Percentiles rank a stretch among this genome's conserved stretches.
Evolutionary conservation across 2,113 vertebrate genomes (phyloP).

Genomic region (Corythornis madagascariensis): DNA sequence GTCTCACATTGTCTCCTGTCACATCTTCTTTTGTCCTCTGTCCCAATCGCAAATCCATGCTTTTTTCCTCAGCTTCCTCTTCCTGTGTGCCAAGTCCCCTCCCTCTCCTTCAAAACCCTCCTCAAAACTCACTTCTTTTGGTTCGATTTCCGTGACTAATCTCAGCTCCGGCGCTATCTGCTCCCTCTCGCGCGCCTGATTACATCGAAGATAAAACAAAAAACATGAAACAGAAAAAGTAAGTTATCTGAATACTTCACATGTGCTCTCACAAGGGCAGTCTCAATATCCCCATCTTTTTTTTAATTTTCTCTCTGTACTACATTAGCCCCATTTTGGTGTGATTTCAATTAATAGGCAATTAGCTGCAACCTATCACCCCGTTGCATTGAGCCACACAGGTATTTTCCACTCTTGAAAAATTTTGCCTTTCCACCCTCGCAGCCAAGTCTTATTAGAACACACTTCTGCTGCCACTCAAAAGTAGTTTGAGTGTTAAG

Average conservation of each 20-base stretch:
- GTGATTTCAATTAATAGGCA: background rate
- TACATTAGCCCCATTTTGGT: background rate
- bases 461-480: background rate
- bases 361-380: background rate
- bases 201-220: slow-evolving; percentile 74
- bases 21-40: slow-evolving; percentile 50
- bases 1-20: slow-evolving; percentile 49
- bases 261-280: slow-evolving; percentile 54
- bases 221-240: slow-evolving; percentile 73
- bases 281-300: background rate
- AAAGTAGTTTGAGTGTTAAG: background rate
- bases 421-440: background rate
- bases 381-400: background rate
- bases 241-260: slow-evolving; percentile 64
- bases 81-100: slow-evolving; percentile 68
- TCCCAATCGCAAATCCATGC: slow-evolving; percentile 30
- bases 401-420: background rate
- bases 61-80: slow-evolving; percentile 67
- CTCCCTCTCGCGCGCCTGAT: slow-evolving; percentile 74
- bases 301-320: background rate
- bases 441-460: background rate
- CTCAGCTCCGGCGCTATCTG: slow-evolving; percentile 77
- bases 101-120: slow-evolving; percentile 74
- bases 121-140: slow-evolving; percentile 77
- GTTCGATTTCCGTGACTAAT: slow-evolving; percentile 76